These are phyloP conservation scores for Thalassaphorura encarpata DNA, from an alignment of 1,140 invertebrate genomes.

Conservation along the genomic window DNA sequence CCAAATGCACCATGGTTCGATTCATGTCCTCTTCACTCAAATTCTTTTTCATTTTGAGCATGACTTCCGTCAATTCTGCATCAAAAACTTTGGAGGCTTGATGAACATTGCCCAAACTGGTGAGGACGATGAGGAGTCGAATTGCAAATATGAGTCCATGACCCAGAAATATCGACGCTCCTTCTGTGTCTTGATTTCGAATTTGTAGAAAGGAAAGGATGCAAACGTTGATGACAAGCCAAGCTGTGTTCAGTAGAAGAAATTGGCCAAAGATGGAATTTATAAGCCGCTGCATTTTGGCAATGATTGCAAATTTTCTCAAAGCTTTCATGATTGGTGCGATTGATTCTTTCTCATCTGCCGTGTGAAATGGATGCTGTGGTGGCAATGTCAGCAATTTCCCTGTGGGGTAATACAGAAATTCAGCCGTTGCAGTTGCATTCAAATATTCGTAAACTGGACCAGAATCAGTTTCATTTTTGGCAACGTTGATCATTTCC, in stretches of 20 bases:
- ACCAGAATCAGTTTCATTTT: too few relatives aligned
- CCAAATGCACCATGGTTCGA: conserved; percentile 17
- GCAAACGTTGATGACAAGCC: conserved; percentile 6
- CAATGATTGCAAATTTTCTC: conserved; percentile 8
- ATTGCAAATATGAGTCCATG: conserved; percentile 15
- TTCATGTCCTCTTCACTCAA: conserved; percentile 7
- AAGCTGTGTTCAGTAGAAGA: conserved; percentile 15
- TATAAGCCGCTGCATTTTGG: conserved; percentile 14
- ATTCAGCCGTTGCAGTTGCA: too few relatives aligned
- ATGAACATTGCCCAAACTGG: conserved; percentile 22
- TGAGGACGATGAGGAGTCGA: conserved; percentile 21
- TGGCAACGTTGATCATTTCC: too few relatives aligned
- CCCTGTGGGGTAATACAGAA: not conserved
- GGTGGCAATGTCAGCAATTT: not conserved
- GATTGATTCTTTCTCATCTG: too few relatives aligned
- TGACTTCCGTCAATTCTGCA: not conserved
- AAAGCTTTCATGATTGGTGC: conserved; percentile 10
- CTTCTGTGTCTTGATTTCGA: not conserved
- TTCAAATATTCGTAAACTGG: too few relatives aligned
- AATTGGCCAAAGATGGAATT: conserved; percentile 20
- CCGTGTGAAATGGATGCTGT: too few relatives aligned
- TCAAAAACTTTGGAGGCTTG: conserved; percentile 16
- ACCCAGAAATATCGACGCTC: not conserved
- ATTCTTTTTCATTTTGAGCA: not conserved
- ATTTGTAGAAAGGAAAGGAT: conserved; percentile 16